phyloP scores from a whole-genome alignment of 2,797 vertebrate genomes.

The Remorina albescens region DNA sequence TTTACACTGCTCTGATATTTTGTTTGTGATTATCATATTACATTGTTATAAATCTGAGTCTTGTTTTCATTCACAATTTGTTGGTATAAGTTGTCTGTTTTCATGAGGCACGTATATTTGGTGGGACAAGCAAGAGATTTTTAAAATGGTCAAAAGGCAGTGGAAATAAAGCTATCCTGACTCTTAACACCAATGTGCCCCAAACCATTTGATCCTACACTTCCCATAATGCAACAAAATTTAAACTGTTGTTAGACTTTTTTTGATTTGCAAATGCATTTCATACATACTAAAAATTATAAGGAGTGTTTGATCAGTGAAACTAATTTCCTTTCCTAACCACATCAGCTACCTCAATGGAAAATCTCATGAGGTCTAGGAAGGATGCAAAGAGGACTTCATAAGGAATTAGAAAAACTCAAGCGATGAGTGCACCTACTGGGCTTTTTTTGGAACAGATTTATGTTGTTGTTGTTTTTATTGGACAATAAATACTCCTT shows the following conservation, averaged over 20 bases:
- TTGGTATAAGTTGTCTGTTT: slow-evolving; percentile 33
- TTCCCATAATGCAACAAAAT: not conserved
- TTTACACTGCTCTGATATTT: slow-evolving; percentile 28
- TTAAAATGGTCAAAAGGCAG: not conserved
- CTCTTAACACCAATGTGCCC: not conserved
- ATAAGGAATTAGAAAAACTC: too few relatives aligned
- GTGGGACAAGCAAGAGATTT: not conserved
- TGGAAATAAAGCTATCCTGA: not conserved
- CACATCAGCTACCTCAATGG: too few relatives aligned
- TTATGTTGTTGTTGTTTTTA: too few relatives aligned
- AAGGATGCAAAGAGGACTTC: too few relatives aligned
- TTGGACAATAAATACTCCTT: not conserved
- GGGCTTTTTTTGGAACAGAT: not conserved
- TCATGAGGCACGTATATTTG: not conserved
- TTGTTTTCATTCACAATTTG: slow-evolving; percentile 50
- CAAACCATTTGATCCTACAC: not conserved
- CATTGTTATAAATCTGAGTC: slow-evolving; percentile 49
- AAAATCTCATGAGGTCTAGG: too few relatives aligned
- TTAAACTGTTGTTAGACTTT: not conserved
- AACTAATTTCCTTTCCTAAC: too few relatives aligned
- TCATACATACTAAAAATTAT: not conserved
- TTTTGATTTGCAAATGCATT: not conserved
- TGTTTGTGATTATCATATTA: slow-evolving; percentile 45
- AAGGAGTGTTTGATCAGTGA: too few relatives aligned
- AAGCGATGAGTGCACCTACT: too few relatives aligned